Percentiles rank a stretch among this genome's conserved stretches.
Evolutionary conservation across 2,888 invertebrate species (phyloP).

Genomic region (Drosophila buzzatii): DNA sequence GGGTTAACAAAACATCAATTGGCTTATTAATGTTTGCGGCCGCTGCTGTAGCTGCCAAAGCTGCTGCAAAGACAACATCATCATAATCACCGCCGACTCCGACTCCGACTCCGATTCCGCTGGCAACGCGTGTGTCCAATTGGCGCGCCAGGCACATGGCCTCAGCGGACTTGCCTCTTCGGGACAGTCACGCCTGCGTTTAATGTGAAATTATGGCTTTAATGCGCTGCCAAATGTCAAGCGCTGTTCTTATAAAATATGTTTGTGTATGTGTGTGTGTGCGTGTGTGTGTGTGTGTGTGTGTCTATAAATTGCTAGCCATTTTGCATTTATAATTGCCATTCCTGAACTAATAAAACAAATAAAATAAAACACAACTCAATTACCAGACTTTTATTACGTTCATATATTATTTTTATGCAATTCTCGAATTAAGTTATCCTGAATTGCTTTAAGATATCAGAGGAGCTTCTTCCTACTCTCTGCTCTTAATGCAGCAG

Average conservation of each 20-base stretch:
- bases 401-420: too few relatives aligned
- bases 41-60: slow-evolving; percentile 4
- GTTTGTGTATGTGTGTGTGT: neutral
- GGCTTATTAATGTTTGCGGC: slow-evolving; percentile 74
- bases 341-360: slow-evolving; percentile 11
- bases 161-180: slow-evolving; percentile 16
- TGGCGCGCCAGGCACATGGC: slow-evolving; percentile 60
- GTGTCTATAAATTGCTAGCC: slow-evolving; percentile 38
- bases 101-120: too few relatives aligned
- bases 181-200: slow-evolving; percentile 73
- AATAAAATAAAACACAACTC: slow-evolving; percentile 2
- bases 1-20: slow-evolving; percentile 80
- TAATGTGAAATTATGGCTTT: slow-evolving; percentile 78
- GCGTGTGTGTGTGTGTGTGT: neutral
- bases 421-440: too few relatives aligned
- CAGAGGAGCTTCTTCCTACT: too few relatives aligned
- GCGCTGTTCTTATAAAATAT: slow-evolving; percentile 36
- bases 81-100: slow-evolving; percentile 32
- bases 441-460: too few relatives aligned
- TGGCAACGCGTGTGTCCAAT: slow-evolving; percentile 65
- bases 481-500: too few relatives aligned
- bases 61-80: slow-evolving; percentile 44
- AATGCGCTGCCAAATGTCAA: slow-evolving; percentile 62
- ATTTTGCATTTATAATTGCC: slow-evolving; percentile 54
- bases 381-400: neutral